Percentiles rank a stretch among this genome's conserved stretches.
Conservation (phyloP, 2,888 invertebrate genomes). For the Smittia aterrima region DNA sequence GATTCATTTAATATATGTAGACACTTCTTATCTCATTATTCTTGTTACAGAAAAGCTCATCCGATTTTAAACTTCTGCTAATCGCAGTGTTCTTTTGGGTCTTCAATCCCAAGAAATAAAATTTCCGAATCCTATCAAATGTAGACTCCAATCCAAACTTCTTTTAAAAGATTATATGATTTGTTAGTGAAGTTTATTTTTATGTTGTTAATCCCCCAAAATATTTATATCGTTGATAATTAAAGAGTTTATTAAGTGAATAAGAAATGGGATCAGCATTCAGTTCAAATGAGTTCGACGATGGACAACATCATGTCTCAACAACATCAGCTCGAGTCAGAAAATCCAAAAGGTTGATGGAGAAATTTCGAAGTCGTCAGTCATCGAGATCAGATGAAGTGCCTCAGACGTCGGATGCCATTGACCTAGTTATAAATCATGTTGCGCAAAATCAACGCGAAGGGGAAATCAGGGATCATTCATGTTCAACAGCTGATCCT, state of each 20-base stretch:
- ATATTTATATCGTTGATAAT: no score
- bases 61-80: slow-evolving; percentile 19
- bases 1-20: neutral
- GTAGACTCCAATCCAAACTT: neutral
- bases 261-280: neutral
- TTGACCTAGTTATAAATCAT: neutral
- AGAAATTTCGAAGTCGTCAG: neutral
- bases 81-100: slow-evolving; percentile 32
- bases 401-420: neutral
- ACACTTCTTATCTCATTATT: no score
- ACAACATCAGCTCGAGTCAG: neutral
- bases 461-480: neutral
- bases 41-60: neutral
- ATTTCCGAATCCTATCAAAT: neutral
- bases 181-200: neutral
- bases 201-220: no score
- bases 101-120: slow-evolving; percentile 19
- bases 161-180: neutral
- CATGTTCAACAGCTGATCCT: neutral
- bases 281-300: neutral
- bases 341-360: neutral
- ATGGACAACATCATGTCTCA: no score
- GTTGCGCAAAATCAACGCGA: neutral
- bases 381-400: neutral
- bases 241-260: no score